These are phyloP conservation scores for Gyrodactylus bullatarudis DNA, from an alignment of 1,140 invertebrate genomes.

Conservation along the genomic window DNA sequence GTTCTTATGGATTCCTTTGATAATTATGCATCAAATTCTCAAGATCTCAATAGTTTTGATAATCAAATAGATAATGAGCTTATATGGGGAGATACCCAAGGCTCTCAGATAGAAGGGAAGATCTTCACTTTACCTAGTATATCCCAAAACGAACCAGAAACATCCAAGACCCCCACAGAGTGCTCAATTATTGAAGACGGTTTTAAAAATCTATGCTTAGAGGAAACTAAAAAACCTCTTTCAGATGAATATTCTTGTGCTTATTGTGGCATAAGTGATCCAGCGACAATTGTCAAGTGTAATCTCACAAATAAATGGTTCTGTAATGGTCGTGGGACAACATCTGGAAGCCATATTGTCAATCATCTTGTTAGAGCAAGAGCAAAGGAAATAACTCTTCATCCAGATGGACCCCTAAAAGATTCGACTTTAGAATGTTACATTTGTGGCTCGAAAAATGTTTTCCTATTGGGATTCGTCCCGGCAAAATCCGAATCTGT, in stretches of 20 bases:
- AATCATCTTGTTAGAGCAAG: conserved; percentile 88
- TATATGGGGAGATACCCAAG: conserved; percentile 1
- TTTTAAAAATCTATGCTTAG: not conserved
- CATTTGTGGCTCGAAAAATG: conserved; percentile 61
- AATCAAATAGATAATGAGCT: not conserved
- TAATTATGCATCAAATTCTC: conserved; percentile 2
- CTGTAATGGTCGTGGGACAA: conserved; percentile 87
- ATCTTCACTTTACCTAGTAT: not conserved
- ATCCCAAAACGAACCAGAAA: not conserved
- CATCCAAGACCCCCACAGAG: not conserved
- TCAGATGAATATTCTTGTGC: conserved; percentile 11
- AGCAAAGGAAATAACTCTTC: conserved; percentile 88
- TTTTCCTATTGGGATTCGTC: conserved; percentile 90
- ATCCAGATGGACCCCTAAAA: conserved; percentile 75
- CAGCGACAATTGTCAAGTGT: conserved; percentile 79
- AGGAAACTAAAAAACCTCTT: not conserved
- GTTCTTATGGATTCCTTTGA: not conserved
- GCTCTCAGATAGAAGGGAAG: not conserved
- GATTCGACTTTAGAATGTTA: conserved; percentile 94
- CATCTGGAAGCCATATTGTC: conserved; percentile 79
- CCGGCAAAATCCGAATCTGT: conserved; percentile 94
- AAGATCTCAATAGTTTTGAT: not conserved
- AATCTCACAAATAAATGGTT: conserved; percentile 98
- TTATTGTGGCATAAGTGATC: conserved; percentile 89
- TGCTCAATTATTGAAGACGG: not conserved